Conservation (phyloP, 2,797 vertebrate genomes). For the Myotis planiceps region DNA sequence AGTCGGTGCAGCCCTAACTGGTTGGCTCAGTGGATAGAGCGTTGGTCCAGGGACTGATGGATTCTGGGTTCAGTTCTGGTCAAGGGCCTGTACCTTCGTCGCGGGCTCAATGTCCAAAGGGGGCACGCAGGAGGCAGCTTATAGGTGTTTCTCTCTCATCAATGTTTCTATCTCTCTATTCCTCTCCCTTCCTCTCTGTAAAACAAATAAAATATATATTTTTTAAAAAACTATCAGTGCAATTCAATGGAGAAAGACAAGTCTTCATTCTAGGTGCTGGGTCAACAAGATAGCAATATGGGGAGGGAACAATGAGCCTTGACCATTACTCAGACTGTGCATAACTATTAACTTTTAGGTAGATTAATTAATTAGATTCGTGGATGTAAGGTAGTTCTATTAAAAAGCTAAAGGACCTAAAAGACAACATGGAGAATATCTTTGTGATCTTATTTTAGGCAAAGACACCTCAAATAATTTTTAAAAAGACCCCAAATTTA, state of each 20-base stretch:
- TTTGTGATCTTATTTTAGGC: neutral
- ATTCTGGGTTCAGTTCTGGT: too few species aligned
- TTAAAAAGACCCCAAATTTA: neutral
- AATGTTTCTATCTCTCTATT: too few species aligned
- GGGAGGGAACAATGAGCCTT: neutral
- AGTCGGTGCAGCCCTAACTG: neutral
- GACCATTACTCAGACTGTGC: neutral
- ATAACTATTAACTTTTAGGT: neutral
- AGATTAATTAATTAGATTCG: neutral
- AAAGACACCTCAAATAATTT: neutral
- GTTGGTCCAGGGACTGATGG: too few species aligned
- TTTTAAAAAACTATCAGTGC: neutral
- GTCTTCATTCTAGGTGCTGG: neutral
- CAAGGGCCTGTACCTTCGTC: too few species aligned
- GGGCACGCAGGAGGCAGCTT: too few species aligned
- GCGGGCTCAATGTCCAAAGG: too few species aligned
- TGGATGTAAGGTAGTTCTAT: neutral
- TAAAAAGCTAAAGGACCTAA: neutral
- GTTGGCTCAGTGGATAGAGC: too few species aligned
- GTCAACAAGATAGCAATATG: neutral
- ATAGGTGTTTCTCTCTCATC: too few species aligned
- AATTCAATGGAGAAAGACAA: neutral
- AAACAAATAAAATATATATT: too few species aligned
- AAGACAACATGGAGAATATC: neutral
- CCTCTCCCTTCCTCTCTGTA: too few species aligned